Percentiles rank a stretch among this genome's conserved stretches.
These are phyloP conservation scores for Microhierax caerulescens DNA, from an alignment of 2,797 vertebrate species.

Conservation along the genomic window DNA sequence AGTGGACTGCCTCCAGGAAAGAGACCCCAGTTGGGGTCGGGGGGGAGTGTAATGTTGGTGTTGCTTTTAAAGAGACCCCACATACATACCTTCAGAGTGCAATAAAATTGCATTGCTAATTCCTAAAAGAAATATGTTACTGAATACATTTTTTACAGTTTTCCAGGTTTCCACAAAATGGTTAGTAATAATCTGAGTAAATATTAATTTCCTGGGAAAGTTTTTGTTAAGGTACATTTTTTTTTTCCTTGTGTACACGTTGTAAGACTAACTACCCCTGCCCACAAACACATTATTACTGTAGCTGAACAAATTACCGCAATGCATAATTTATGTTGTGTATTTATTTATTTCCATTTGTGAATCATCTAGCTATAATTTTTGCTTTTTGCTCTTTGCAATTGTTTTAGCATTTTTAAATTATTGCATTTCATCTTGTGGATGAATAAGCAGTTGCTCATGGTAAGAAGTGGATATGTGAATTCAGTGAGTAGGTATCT, in stretches of 20 bases:
- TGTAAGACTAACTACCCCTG: neutral
- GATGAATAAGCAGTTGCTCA: neutral
- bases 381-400: neutral
- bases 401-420: constrained; percentile 2
- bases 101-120: neutral
- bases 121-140: neutral
- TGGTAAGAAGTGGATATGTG: neutral
- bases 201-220: neutral
- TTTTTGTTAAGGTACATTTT: neutral
- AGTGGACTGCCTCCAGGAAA: neutral
- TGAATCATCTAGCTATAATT: neutral
- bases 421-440: neutral
- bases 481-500: neutral
- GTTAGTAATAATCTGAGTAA: neutral
- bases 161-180: neutral
- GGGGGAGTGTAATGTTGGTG: neutral
- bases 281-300: neutral
- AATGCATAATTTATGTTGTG: neutral
- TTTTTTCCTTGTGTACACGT: neutral
- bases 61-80: neutral
- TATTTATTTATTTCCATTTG: constrained; percentile 1
- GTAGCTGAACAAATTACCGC: neutral
- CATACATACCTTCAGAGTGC: neutral
- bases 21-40: neutral
- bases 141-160: neutral